Evolutionary conservation across 1,140 invertebrate genomes (phyloP).

Genomic region (Macrobrachium nipponense): DNA sequence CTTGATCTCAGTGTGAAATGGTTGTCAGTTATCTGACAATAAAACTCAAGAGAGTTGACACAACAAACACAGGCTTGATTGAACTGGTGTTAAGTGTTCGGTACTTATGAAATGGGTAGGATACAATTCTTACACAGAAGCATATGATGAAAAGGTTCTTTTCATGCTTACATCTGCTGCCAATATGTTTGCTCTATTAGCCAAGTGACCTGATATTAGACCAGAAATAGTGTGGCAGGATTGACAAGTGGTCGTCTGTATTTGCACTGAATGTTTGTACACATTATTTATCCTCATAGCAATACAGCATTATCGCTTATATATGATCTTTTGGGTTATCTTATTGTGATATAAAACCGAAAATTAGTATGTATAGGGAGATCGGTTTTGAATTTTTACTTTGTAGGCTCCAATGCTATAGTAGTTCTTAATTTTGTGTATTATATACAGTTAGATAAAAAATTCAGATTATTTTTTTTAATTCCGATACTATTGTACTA

Average conservation of each 20-base stretch:
- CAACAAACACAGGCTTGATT: too few species aligned
- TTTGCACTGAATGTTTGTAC: slow-evolving; percentile 10
- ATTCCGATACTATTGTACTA: not conserved
- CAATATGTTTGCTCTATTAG: not conserved
- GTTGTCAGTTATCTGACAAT: too few species aligned
- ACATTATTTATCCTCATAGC: slow-evolving; percentile 23
- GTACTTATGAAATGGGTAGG: not conserved
- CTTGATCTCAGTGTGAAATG: too few species aligned
- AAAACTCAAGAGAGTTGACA: too few species aligned
- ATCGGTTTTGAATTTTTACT: too few species aligned
- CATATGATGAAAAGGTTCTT: not conserved
- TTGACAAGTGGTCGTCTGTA: slow-evolving; percentile 19
- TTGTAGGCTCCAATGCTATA: too few species aligned
- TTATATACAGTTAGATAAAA: not conserved
- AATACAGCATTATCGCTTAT: slow-evolving; percentile 25
- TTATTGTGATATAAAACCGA: not conserved
- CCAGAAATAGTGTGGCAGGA: slow-evolving; percentile 2
- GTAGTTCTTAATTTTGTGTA: not conserved
- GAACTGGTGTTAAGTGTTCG: too few species aligned
- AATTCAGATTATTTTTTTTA: not conserved
- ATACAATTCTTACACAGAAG: slow-evolving; percentile 9
- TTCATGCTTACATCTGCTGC: not conserved
- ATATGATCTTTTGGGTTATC: slow-evolving; percentile 18
- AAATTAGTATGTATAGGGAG: too few species aligned
- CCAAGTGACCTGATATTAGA: not conserved